Evolutionary conservation across 2,113 vertebrate species (phyloP).

Genomic region (Misgurnus anguillicaudatus): DNA sequence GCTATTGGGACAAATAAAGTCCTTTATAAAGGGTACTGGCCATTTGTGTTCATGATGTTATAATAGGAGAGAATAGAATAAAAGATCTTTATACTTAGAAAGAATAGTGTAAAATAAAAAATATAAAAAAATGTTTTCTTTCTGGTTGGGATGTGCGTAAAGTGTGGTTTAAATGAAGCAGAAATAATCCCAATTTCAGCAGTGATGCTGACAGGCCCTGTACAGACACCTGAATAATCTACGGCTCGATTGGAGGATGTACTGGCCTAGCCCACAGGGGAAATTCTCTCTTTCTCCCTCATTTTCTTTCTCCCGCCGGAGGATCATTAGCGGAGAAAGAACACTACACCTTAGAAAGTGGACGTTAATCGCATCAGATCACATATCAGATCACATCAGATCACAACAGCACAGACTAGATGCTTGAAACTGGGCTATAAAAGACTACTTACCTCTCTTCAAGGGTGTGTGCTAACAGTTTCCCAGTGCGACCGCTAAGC

Average conservation of each 20-base stretch:
- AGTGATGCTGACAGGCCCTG: conserved; percentile 25
- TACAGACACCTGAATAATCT: conserved; percentile 37
- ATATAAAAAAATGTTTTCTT: conserved; percentile 13
- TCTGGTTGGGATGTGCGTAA: conserved; percentile 33
- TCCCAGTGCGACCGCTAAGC: conserved; percentile 3
- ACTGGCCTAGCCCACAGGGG: conserved; percentile 19
- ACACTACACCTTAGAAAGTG: conserved; percentile 23
- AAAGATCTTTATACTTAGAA: neutral
- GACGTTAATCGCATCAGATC: conserved; percentile 37
- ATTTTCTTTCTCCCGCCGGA: neutral
- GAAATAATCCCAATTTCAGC: conserved; percentile 36
- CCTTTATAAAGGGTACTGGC: too few species aligned
- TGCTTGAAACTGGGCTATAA: conserved; percentile 1
- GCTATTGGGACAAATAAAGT: too few species aligned
- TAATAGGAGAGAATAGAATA: too few species aligned
- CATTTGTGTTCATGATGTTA: too few species aligned
- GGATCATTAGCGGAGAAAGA: conserved; percentile 18
- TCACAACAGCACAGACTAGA: conserved; percentile 27
- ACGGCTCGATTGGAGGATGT: conserved; percentile 34
- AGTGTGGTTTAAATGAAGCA: conserved; percentile 24
- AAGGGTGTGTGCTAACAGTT: conserved; percentile 21
- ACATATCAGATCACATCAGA: conserved; percentile 28
- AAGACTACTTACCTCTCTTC: conserved; percentile 30
- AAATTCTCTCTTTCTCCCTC: conserved; percentile 34
- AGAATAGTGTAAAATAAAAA: neutral